Evolutionary conservation across 2,888 invertebrate species (phyloP), one percentile per base, ranked within the genome.

Genomic region (Epiblema foenella): DNA sequence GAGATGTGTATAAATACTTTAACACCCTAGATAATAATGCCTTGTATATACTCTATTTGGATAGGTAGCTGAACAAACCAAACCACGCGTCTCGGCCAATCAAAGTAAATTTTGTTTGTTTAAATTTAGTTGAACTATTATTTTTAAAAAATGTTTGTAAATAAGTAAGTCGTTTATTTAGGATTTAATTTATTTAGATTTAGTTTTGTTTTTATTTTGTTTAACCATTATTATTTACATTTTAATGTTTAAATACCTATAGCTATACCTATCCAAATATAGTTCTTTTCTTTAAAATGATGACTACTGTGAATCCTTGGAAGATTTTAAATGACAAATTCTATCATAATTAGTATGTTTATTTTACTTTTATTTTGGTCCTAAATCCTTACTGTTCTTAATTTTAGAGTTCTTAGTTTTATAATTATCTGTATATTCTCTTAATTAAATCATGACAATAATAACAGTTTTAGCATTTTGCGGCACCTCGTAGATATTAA

Each of bases 361-460:
- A 7, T 1, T 46, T 46, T n/a, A n/a, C 46, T 46, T n/a, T 12
- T 8, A 15, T 46, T 46, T 7, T n/a, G 15, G 5, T 46, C 12
- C 46, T 17, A 33, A 37, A 37, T 37, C 11, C 5, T 17, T 46
- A 29, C 9, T 17, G 3, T 9, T 58, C 18, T 5, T 37, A 0
- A 39, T 59, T 59, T 59, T 59, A 29, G 29, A 5, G n/a, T 46
- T 10, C 57, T 12, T 51, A 24, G n/a, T 29, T 51, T 63, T 49
- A 63, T 69, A 11, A 37, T 39, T 58, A 29, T 18, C 18, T 51
- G 49, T 58, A 64, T 33, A 37, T 52, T 65, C 65, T 70, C 63
- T 65, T 60, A 46, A 64, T 65, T 60, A 46, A 64, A 65, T 59
- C 70, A 70, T 70, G 70, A 70, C 70, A 70, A 70, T 70, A 65